These are phyloP conservation scores for Xyrauchen texanus DNA, from an alignment of 2,113 vertebrate genomes.

Conservation along the genomic window DNA sequence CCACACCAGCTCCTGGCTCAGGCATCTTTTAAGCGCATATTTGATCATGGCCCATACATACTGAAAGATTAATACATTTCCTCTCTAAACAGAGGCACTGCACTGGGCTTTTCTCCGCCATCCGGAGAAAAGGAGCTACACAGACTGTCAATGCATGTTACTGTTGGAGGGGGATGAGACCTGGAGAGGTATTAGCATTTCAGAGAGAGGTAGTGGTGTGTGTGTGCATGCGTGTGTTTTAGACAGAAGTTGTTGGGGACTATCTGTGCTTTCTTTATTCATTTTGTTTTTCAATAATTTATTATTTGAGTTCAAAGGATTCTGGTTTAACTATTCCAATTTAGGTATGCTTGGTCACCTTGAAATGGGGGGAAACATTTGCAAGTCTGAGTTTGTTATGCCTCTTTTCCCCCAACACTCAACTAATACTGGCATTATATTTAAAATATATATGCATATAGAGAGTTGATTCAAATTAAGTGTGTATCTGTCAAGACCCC, in stretches of 20 bases:
- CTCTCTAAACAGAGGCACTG: conserved; percentile 66
- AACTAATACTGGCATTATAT: conserved; percentile 1
- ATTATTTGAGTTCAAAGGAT: conserved; percentile 2
- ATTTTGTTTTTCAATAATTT: conserved; percentile 61
- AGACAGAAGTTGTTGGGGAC: neutral
- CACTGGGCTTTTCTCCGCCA: conserved; percentile 50
- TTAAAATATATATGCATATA: neutral
- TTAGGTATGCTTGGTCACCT: conserved; percentile 46
- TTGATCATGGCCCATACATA: conserved; percentile 63
- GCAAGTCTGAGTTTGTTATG: conserved; percentile 75
- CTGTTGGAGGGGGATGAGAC: conserved; percentile 65
- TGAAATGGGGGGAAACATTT: conserved; percentile 65
- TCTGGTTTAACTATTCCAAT: conserved; percentile 11
- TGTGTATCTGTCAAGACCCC: neutral
- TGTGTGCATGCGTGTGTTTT: conserved; percentile 36
- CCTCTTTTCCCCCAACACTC: neutral
- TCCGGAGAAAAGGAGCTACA: conserved; percentile 58
- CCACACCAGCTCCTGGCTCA: conserved; percentile 64
- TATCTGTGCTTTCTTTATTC: conserved; percentile 57
- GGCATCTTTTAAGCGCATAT: conserved; percentile 70
- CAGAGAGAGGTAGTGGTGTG: conserved; percentile 51
- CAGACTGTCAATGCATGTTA: conserved; percentile 73
- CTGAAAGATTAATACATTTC: conserved; percentile 69
- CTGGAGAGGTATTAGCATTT: conserved; percentile 75
- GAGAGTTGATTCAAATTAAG: too few species aligned